These are phyloP conservation scores for Helostoma temminkii DNA, from an alignment of 2,797 vertebrate species.

Conservation along the genomic window DNA sequence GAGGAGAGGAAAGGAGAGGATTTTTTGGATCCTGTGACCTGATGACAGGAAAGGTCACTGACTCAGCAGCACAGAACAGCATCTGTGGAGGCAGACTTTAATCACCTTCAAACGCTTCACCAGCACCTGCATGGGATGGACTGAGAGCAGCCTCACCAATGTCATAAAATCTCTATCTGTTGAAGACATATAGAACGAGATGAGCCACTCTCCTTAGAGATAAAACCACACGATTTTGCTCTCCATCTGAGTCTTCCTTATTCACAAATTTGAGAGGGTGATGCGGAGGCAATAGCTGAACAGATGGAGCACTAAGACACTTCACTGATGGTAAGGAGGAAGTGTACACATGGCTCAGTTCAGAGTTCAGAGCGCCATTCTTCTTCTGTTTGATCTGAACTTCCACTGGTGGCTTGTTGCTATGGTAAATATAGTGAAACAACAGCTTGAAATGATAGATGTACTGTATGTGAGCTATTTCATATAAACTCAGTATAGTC, in stretches of 20 bases:
- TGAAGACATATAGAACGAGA: constrained; percentile 12
- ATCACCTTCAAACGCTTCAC: constrained; percentile 69
- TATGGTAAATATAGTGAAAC: constrained; percentile 63
- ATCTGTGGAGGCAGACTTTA: constrained; percentile 58
- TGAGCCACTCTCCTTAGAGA: constrained; percentile 29
- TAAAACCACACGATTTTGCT: constrained; percentile 34
- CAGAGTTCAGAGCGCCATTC: constrained; percentile 42
- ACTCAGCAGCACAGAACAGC: constrained; percentile 68
- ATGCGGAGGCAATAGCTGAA: constrained; percentile 65
- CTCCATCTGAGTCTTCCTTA: constrained; percentile 36
- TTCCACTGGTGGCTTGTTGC: constrained; percentile 59
- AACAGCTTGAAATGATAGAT: constrained; percentile 41
- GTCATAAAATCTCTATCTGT: constrained; percentile 50
- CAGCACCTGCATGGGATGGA: constrained; percentile 56
- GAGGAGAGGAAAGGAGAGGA: background rate
- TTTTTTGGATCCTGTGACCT: constrained; percentile 37
- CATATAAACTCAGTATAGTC: background rate
- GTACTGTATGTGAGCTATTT: constrained; percentile 31
- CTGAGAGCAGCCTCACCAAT: constrained; percentile 38
- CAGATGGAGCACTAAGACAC: constrained; percentile 73
- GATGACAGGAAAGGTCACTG: constrained; percentile 72
- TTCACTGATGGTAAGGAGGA: constrained; percentile 51
- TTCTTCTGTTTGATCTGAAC: constrained; percentile 55
- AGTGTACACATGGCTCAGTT: constrained; percentile 59
- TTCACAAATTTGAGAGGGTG: constrained; percentile 43